Conservation (phyloP, 2,797 vertebrate genomes). For the Sandelia bainsii region DNA sequence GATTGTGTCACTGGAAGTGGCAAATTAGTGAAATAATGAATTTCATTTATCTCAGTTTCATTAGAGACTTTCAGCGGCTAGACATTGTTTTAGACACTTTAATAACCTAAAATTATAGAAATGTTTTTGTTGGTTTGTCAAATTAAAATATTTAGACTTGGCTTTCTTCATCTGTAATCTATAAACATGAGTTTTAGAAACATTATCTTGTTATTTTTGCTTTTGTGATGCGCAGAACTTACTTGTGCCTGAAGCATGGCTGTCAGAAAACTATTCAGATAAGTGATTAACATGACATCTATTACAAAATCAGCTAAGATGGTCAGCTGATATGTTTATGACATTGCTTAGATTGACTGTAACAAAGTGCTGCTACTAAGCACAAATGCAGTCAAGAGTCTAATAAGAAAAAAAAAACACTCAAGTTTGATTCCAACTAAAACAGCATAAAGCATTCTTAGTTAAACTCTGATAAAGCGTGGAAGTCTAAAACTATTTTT, state of each 20-base stretch:
- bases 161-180: slow-evolving; percentile 9
- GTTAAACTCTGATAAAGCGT: slow-evolving; percentile 24
- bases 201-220: slow-evolving; percentile 6
- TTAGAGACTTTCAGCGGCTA: slow-evolving; percentile 28
- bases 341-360: neutral
- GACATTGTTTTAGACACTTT: slow-evolving; percentile 15
- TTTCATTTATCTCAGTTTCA: slow-evolving; percentile 18
- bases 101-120: neutral
- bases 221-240: slow-evolving; percentile 46
- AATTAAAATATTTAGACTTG: neutral
- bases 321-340: neutral
- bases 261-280: slow-evolving; percentile 3
- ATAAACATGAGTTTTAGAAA: slow-evolving; percentile 7
- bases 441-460: slow-evolving; percentile 38
- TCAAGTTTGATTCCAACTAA: slow-evolving; percentile 30
- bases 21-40: slow-evolving; percentile 5
- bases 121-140: neutral
- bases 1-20: neutral
- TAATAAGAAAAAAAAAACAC: slow-evolving; percentile 17
- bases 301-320: slow-evolving; percentile 13
- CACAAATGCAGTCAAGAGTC: slow-evolving; percentile 14
- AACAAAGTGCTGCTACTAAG: slow-evolving; percentile 13
- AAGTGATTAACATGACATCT: neutral
- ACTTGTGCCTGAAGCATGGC: neutral
- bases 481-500: slow-evolving; percentile 15